Base-by-base conservation (phyloP, 2,797 vertebrate species). In the Danio jaintianensis region DNA sequence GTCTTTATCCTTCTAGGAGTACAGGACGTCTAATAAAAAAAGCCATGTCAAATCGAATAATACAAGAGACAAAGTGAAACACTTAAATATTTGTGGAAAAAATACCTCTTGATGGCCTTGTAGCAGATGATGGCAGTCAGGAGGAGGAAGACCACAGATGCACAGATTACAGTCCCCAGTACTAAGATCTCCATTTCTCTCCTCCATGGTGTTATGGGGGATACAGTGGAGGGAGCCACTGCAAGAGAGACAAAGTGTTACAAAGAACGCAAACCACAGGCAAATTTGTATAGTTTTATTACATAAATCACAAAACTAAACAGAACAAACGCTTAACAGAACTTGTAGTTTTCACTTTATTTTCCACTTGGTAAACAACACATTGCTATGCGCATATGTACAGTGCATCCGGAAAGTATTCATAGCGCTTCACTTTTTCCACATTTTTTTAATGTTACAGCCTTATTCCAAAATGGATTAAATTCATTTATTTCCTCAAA, bases 41-140 rank as follows among this genome's bases (percentile, higher is more conserved):
- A 52, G 1, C 13, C 45, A 22, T 20, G 16, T 40, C 22, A 45
- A 45, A 45, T 73, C 8, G 29, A 43, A 16, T 10, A 66, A 47
- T 59, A 59, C 42, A 15, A 40, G 52, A 47, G 15, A 38, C 58
- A 15, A 68, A 61, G 6, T 13, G 0, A 38, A 5, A 43, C 62
- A 72, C 11, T 4, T 43, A 36, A 15, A 47, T 63, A 63, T 13
- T 53, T 29, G 7, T n/a, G 4, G 1, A 29, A 38, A 58, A 67
- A 11, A 50, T 55, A 96, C 95, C 95, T 95, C 88, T 96, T 96
- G 87, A 96, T 96, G 89, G 95, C 95, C 91, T 96, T 96, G 92
- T 96, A 96, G 91, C 95, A 96, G 89, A 96, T 94, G 88, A 96
- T 95, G 89, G 93, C 91, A 52, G 94, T 92, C 88, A 96, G 83